A percentile compares a stretch with the other conserved stretches of the same genome.
Conservation (phyloP, 2,797 vertebrate genomes). For the Hoplostethus atlanticus region DNA sequence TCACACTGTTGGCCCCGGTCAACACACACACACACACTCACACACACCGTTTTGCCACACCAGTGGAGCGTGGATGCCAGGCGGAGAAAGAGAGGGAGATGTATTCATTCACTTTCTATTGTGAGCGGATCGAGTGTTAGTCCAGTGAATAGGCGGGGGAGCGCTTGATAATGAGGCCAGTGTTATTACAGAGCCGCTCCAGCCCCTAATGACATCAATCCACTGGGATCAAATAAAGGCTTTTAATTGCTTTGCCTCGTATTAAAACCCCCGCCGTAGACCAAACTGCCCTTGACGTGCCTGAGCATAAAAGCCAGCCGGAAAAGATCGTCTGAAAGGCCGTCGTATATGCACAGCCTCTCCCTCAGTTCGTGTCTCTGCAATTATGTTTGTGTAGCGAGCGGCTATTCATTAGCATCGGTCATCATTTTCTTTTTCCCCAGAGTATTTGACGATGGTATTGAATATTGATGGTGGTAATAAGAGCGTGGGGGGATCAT, state of each 20-base stretch:
- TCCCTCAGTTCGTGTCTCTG: slow-evolving; percentile 57
- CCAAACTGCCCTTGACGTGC: slow-evolving; percentile 74
- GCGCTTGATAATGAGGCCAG: slow-evolving; percentile 80
- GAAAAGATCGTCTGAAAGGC: slow-evolving; percentile 70
- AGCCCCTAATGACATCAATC: slow-evolving; percentile 81
- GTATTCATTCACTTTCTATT: slow-evolving; percentile 84
- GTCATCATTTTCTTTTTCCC: slow-evolving; percentile 51
- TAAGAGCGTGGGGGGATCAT: slow-evolving; percentile 44
- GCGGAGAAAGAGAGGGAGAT: slow-evolving; percentile 71
- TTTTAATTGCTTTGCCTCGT: slow-evolving; percentile 86
- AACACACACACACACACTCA: slow-evolving; percentile 46
- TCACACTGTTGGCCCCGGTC: slow-evolving; percentile 68
- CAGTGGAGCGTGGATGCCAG: slow-evolving; percentile 74
- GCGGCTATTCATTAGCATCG: slow-evolving; percentile 70
- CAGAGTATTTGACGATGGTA: slow-evolving; percentile 60
- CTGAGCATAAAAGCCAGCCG: slow-evolving; percentile 75
- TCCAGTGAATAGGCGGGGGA: slow-evolving; percentile 78
- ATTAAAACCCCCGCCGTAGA: slow-evolving; percentile 74
- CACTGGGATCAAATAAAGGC: slow-evolving; percentile 82
- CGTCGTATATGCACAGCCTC: slow-evolving; percentile 48
- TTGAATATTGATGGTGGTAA: slow-evolving; percentile 75
- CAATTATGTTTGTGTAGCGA: slow-evolving; percentile 74
- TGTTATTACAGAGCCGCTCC: slow-evolving; percentile 80
- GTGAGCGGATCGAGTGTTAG: slow-evolving; percentile 81
- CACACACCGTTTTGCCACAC: slow-evolving; percentile 71